Evolutionary conservation across 2,113 vertebrate genomes (phyloP).

Genomic region (Trogon melanurus): DNA sequence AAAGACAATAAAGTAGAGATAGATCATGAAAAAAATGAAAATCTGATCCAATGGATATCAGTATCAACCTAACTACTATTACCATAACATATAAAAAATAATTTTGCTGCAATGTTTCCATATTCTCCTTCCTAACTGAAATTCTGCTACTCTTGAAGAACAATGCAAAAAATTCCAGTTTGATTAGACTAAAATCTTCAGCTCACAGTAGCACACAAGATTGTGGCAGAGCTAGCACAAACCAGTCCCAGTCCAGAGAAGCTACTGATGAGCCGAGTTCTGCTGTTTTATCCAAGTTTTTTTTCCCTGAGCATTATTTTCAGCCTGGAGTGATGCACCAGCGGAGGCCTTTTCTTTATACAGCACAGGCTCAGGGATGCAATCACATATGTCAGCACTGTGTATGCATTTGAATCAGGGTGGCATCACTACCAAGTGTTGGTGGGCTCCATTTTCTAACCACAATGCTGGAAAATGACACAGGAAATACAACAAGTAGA

Average conservation of each 20-base stretch:
- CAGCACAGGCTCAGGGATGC: neutral
- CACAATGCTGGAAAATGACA: neutral
- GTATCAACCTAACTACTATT: neutral
- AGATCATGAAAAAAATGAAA: neutral
- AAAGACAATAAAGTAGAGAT: neutral
- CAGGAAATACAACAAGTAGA: neutral
- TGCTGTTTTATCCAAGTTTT: neutral
- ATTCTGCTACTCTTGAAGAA: neutral
- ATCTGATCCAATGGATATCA: neutral
- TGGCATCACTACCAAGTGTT: neutral
- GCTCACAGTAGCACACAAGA: neutral
- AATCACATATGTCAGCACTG: neutral
- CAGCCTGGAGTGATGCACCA: neutral
- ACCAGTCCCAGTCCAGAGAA: neutral
- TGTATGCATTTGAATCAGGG: neutral
- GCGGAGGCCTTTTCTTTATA: neutral
- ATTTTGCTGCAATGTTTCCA: neutral
- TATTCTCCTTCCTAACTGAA: neutral
- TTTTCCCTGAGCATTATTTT: neutral
- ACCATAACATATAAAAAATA: neutral
- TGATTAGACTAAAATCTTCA: neutral
- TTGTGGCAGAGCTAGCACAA: neutral
- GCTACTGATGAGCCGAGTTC: neutral
- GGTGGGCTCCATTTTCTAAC: conserved; percentile 15
- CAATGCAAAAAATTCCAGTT: neutral